Evolutionary conservation across 2,797 vertebrate genomes (phyloP).

Genomic region (Jordanella pulchra): DNA sequence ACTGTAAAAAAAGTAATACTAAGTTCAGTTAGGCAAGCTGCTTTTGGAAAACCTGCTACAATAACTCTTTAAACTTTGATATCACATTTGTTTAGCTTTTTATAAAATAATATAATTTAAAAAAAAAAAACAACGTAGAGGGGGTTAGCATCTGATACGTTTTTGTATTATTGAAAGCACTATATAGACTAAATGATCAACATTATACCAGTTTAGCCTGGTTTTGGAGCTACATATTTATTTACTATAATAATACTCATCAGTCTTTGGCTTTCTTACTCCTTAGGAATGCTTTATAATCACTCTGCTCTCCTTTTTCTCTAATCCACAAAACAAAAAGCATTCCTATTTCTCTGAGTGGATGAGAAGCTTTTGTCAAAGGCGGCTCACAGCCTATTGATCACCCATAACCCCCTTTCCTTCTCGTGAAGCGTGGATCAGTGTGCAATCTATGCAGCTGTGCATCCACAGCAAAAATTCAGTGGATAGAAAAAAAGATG

Average conservation of each 20-base stretch:
- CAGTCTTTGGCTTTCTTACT: not conserved
- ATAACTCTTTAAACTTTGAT: not conserved
- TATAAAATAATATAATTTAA: too few species aligned
- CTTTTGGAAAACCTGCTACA: not conserved
- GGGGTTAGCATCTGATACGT: not conserved
- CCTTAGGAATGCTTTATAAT: conserved; percentile 32
- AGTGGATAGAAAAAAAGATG: conserved; percentile 45
- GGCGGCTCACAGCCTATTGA: conserved; percentile 66
- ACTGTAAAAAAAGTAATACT: not conserved
- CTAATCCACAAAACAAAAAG: conserved; percentile 67
- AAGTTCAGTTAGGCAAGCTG: not conserved
- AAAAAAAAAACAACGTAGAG: not conserved
- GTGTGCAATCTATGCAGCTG: conserved; percentile 65
- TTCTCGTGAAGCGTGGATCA: conserved; percentile 53
- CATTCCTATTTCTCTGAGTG: conserved; percentile 41
- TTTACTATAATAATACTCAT: not conserved
- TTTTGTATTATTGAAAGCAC: not conserved
- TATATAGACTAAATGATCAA: not conserved
- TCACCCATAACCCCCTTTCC: conserved; percentile 47
- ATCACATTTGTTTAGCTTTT: too few species aligned
- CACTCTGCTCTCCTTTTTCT: conserved; percentile 30
- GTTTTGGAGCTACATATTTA: not conserved
- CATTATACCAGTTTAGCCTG: not conserved
- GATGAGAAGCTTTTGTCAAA: conserved; percentile 68
- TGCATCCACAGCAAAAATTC: conserved; percentile 49